Conservation (phyloP, 2,113 vertebrate genomes). For the Siniperca chuatsi region DNA sequence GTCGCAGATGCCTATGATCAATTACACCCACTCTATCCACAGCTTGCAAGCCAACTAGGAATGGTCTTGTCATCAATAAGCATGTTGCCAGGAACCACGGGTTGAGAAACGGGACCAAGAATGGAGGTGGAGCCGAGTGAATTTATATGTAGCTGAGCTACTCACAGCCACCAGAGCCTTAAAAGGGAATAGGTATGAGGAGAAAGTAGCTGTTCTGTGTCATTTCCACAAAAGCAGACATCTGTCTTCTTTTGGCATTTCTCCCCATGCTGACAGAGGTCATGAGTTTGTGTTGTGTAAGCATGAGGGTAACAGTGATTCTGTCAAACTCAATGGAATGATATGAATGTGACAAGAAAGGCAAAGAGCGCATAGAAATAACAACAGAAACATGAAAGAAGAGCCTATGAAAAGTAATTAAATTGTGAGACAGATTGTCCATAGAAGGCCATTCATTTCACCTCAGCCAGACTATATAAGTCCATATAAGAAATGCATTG, state of each 20-base stretch:
- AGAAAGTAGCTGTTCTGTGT: constrained; percentile 71
- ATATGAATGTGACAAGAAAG: constrained; percentile 45
- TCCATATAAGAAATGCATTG: neutral
- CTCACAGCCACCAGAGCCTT: constrained; percentile 73
- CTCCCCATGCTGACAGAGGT: constrained; percentile 63
- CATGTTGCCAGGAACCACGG: constrained; percentile 64
- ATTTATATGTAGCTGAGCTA: constrained; percentile 66
- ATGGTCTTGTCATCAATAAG: constrained; percentile 75
- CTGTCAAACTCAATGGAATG: constrained; percentile 41
- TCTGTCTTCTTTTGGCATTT: constrained; percentile 68
- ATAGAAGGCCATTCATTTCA: constrained; percentile 12
- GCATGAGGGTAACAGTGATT: constrained; percentile 41
- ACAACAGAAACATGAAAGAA: constrained; percentile 31
- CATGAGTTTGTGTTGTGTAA: constrained; percentile 59
- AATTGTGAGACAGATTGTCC: neutral
- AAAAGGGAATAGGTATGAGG: constrained; percentile 75
- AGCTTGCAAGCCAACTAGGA: constrained; percentile 55
- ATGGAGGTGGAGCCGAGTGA: constrained; percentile 48
- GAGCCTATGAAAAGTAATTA: neutral
- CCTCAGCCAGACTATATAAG: neutral
- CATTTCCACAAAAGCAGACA: constrained; percentile 68
- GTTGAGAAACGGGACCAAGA: constrained; percentile 55
- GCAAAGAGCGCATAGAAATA: constrained; percentile 11
- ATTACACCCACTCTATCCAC: constrained; percentile 64
- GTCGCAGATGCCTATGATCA: constrained; percentile 69